phyloP scores from a whole-genome alignment of 2,797 vertebrate genomes.

The Furcifer pardalis region DNA sequence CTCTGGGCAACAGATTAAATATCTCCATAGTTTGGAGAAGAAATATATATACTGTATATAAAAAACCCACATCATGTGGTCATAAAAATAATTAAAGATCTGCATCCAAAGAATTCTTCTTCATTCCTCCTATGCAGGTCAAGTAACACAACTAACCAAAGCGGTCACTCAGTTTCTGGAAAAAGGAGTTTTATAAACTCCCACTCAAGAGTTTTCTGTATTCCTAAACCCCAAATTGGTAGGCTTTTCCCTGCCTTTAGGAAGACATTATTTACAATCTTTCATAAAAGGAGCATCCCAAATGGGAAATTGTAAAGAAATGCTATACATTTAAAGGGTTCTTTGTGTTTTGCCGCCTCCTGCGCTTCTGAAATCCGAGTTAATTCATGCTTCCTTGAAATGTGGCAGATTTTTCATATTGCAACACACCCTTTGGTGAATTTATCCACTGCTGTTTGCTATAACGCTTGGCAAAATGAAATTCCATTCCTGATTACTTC shows the following conservation, averaged over 20 bases:
- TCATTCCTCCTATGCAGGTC: not conserved
- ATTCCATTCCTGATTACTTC: conserved; percentile 33
- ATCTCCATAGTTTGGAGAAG: too few relatives aligned
- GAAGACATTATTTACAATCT: not conserved
- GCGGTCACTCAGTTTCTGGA: not conserved
- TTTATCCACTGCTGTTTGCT: conserved; percentile 29
- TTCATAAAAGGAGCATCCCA: not conserved
- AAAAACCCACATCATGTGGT: too few relatives aligned
- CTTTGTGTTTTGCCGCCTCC: not conserved
- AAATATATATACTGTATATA: too few relatives aligned
- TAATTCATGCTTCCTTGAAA: conserved; percentile 33
- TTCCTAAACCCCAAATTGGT: not conserved
- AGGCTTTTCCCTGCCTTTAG: not conserved
- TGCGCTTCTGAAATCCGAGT: conserved; percentile 15
- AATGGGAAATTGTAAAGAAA: not conserved
- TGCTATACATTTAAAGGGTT: not conserved
- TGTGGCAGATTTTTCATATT: conserved; percentile 36
- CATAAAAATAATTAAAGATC: too few relatives aligned
- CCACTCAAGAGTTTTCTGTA: not conserved
- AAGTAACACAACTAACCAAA: not conserved
- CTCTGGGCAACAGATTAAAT: too few relatives aligned
- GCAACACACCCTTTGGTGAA: conserved; percentile 38
- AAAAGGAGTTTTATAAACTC: not conserved
- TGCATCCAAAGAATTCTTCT: not conserved
- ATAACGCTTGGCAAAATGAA: conserved; percentile 42